Evolutionary conservation across 2,888 invertebrate genomes (phyloP).

Genomic region (Miltochrista miniata): DNA sequence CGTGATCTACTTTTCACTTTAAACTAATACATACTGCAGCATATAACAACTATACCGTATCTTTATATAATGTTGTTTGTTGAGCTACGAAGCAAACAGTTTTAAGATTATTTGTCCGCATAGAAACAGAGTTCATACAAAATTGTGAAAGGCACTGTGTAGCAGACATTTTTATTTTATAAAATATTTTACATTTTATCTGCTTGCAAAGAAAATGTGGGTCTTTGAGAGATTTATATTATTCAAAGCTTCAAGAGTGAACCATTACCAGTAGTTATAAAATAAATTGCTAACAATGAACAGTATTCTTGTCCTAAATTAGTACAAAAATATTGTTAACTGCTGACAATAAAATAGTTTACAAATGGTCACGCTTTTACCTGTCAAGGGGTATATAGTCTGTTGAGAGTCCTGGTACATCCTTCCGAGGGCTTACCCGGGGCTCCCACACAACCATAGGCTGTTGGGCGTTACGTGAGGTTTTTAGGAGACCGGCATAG

Average conservation of each 20-base stretch:
- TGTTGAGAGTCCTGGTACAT: too few relatives aligned
- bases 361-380: too few relatives aligned
- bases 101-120: conserved; percentile 18
- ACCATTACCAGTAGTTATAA: background rate
- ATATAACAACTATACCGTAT: conserved; percentile 33
- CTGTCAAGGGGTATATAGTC: too few relatives aligned
- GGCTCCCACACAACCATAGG: too few relatives aligned
- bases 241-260: background rate
- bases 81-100: conserved; percentile 16
- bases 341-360: too few relatives aligned
- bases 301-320: background rate
- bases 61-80: conserved; percentile 15
- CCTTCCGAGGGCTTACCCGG: too few relatives aligned
- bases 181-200: background rate
- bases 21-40: conserved; percentile 54
- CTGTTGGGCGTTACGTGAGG: too few relatives aligned
- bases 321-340: background rate
- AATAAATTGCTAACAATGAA: background rate
- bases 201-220: background rate
- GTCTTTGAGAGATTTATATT: background rate
- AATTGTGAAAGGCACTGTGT: conserved; percentile 11
- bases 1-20: conserved; percentile 73
- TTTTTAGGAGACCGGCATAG: too few relatives aligned
- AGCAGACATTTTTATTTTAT: conserved; percentile 5
- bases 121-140: conserved; percentile 14